Evolutionary conservation across 2,888 invertebrate species (phyloP), one percentile per base, ranked within the genome.

Genomic region (Hedychridium roseum): DNA sequence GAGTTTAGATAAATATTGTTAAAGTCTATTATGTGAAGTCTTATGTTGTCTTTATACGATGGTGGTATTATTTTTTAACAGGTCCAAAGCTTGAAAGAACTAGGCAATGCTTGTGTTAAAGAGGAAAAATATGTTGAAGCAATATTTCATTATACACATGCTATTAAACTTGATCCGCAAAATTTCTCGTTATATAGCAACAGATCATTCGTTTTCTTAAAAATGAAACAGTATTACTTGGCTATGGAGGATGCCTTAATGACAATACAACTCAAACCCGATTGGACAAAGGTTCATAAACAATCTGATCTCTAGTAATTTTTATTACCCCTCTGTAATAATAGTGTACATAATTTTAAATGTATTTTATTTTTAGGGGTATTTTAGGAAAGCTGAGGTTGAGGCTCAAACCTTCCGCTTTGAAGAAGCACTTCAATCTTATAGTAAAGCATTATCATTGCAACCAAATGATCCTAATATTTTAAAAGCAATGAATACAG

Each of bases 221-320:
- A 90, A 78, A 79, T 89, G 60, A 86, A 89, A 65, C 90, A 90
- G 73, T 90, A 87, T 78, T 89, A 87, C 76, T 84, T 88, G 60
- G 88, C 92, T 0, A 80, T 90, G 64, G 85, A 89, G 74, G 92
- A 92, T 83, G 92, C 92, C 1, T 84, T 88, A 67, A 86, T 88
- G 76, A 86, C 88, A 2, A 90, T 92, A 42, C 82, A 83, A 70
- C 73, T 92, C 43, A 87, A 88, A 73, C 90, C 91, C 12, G 83
- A 85, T 35, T 91, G 91, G 91, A 87, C 90, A 4, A 92, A 91
- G 84, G 90, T 87, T 81, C n/a, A n/a, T n/a, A n/a, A n/a, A n/a
- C n/a, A n/a, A n/a, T n/a, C n/a, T n/a, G n/a, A n/a, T n/a, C n/a
- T n/a, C n/a, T n/a, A n/a, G n/a, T n/a, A n/a, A n/a, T n/a, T n/a